Percentiles rank a stretch among this genome's conserved stretches.
Evolutionary conservation across 30 jellyfish, hydroid and myxozoan species (phyloP).

Genomic region (Clytia hemisphaerica): DNA sequence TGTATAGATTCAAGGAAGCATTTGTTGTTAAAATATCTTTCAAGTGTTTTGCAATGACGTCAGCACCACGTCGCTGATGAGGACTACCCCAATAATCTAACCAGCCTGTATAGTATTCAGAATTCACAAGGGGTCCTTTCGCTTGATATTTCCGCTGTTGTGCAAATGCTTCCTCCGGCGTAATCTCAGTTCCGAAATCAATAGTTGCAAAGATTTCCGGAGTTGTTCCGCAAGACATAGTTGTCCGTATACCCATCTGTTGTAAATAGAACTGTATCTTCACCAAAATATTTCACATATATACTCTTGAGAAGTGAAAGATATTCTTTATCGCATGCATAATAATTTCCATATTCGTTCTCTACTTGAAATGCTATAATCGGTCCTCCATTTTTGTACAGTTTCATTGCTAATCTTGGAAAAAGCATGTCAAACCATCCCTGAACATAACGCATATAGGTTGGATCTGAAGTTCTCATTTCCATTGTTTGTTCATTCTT

Average conservation of each 20-base stretch:
- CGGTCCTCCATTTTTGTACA: constrained; percentile 77
- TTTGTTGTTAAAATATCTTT: constrained; percentile 46
- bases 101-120: constrained; percentile 84
- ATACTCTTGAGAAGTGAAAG: constrained; percentile 24
- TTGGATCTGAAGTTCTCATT: constrained; percentile 51
- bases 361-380: constrained; percentile 74
- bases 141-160: constrained; percentile 53
- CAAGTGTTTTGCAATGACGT: constrained; percentile 37
- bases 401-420: constrained; percentile 31
- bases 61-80: constrained; percentile 51
- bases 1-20: constrained; percentile 78
- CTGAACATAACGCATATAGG: constrained; percentile 37
- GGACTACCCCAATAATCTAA: constrained; percentile 74
- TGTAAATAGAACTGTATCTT: constrained; percentile 54
- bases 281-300: constrained; percentile 39
- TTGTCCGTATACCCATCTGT: constrained; percentile 68
- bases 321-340: constrained; percentile 69
- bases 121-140: constrained; percentile 78
- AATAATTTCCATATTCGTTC: constrained; percentile 77
- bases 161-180: constrained; percentile 52
- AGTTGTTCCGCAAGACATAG: constrained; percentile 63
- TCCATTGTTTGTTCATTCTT: constrained; percentile 31
- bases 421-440: constrained; percentile 53
- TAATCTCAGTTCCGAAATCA: constrained; percentile 71
- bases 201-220: constrained; percentile 50